Evolutionary conservation across 2,113 vertebrate genomes (phyloP).

Genomic region (Philantomba maxwellii): DNA sequence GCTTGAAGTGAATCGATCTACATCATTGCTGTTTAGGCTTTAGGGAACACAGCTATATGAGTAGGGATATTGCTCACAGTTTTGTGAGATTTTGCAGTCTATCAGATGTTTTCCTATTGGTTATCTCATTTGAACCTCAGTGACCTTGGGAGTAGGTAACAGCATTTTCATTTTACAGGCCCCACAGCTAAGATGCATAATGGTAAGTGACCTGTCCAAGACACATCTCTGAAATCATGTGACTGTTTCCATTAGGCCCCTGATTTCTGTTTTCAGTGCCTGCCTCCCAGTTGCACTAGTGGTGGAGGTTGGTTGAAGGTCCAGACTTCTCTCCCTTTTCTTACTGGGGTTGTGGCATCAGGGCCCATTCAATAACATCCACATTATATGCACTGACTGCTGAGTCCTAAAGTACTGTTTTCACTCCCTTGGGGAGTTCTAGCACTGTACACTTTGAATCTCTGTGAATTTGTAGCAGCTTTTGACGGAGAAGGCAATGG

Average conservation of each 20-base stretch:
- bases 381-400: neutral
- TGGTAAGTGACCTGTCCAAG: neutral
- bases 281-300: neutral
- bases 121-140: neutral
- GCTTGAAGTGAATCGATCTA: neutral
- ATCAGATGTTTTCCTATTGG: neutral
- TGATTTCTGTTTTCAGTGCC: neutral
- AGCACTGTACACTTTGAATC: neutral
- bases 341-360: neutral
- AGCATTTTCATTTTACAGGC: neutral
- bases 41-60: neutral
- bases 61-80: neutral
- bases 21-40: neutral
- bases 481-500: neutral
- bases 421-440: neutral
- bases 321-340: neutral
- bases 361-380: neutral
- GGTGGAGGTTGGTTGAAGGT: neutral
- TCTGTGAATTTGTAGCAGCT: neutral
- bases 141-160: neutral
- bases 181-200: neutral
- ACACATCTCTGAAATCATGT: neutral
- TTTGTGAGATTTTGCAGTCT: neutral
- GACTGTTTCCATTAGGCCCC: neutral
- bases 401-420: neutral